phyloP scores from a whole-genome alignment of 1,140 invertebrate genomes.

The Brachystomella parvula region DNA sequence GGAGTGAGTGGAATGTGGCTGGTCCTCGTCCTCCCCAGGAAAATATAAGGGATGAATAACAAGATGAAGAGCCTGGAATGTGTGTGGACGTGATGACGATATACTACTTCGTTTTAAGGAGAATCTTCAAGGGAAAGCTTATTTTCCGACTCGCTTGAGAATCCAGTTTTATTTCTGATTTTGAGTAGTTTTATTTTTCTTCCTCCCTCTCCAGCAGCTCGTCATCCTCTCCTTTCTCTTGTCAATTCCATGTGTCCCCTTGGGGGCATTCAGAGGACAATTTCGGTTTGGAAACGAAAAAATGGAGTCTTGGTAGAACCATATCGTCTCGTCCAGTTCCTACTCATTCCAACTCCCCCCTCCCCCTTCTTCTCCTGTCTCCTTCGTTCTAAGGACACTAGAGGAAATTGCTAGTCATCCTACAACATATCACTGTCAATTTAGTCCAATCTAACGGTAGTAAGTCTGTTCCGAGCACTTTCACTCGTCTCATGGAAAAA shows the following conservation, averaged over 20 bases:
- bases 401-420: no score
- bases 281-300: neutral
- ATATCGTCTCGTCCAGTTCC: neutral
- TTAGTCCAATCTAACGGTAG: no score
- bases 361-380: neutral
- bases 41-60: neutral
- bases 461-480: no score
- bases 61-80: neutral
- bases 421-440: no score
- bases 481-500: no score
- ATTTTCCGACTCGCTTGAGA: slow-evolving; percentile 18
- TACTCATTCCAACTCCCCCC: neutral
- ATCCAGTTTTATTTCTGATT: slow-evolving; percentile 14
- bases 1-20: no score
- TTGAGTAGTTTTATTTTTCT: neutral
- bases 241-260: slow-evolving; percentile 16
- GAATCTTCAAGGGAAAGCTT: slow-evolving; percentile 13
- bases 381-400: no score
- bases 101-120: neutral
- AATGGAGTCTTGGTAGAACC: no score
- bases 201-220: neutral
- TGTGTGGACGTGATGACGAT: slow-evolving; percentile 15
- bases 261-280: slow-evolving; percentile 5
- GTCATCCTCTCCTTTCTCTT: slow-evolving; percentile 7
- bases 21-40: no score